These are phyloP conservation scores for Hypocryptadius cinnamomeus DNA, from an alignment of 2,113 vertebrate genomes.

Conservation along the genomic window DNA sequence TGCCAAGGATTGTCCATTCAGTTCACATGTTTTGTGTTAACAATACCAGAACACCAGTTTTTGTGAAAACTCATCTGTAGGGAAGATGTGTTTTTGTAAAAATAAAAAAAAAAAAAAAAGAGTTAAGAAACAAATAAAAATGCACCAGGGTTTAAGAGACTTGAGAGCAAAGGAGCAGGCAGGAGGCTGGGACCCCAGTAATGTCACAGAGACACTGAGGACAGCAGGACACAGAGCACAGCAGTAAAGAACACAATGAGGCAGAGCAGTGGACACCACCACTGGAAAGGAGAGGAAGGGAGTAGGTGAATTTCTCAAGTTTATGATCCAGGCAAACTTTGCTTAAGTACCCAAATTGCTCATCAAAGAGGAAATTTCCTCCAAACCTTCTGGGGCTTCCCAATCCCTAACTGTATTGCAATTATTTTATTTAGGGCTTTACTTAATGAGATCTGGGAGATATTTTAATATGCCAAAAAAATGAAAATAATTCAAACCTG, in stretches of 20 bases:
- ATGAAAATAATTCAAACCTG: slow-evolving; percentile 73
- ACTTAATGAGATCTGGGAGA: slow-evolving; percentile 76
- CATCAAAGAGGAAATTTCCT: slow-evolving; percentile 46
- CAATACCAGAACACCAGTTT: neutral
- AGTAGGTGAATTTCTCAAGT: neutral
- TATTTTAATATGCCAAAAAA: slow-evolving; percentile 68
- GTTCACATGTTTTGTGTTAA: neutral
- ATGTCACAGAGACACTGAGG: rapidly evolving
- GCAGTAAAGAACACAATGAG: neutral
- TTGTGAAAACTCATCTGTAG: neutral
- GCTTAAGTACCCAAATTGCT: neutral
- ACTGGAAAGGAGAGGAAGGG: neutral
- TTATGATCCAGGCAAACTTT: neutral
- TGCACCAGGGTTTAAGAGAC: neutral
- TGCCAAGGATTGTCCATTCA: neutral
- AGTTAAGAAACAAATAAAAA: neutral
- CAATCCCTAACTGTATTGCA: slow-evolving; percentile 64
- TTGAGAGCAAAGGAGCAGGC: neutral
- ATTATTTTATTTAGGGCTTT: slow-evolving; percentile 71
- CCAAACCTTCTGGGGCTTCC: slow-evolving; percentile 53
- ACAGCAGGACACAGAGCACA: neutral
- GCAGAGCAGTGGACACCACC: neutral
- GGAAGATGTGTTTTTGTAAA: neutral
- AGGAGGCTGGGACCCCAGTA: neutral
- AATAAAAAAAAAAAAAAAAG: neutral